Conservation (phyloP, 2,888 invertebrate species). For the Nephrotoma appendiculata region DNA sequence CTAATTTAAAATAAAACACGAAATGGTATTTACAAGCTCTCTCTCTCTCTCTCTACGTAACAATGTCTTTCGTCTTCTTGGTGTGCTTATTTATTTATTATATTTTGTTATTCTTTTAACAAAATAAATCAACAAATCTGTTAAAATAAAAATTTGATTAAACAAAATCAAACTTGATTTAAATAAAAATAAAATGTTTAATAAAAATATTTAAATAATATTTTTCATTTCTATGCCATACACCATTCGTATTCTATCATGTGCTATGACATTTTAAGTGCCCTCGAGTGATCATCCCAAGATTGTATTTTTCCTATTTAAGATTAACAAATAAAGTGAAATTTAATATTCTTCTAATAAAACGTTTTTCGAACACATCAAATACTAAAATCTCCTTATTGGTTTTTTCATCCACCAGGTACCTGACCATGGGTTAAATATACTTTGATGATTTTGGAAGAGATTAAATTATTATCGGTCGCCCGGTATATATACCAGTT, state of each 20-base stretch:
- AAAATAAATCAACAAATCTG: background rate
- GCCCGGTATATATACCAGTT: too few relatives aligned
- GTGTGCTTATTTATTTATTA: background rate
- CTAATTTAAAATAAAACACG: background rate
- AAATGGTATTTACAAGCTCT: background rate
- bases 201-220: background rate
- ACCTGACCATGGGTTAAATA: background rate
- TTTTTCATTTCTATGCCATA: background rate
- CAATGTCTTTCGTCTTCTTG: background rate
- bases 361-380: background rate
- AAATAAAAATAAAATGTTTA: background rate
- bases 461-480: background rate
- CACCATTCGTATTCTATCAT: background rate
- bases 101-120: background rate
- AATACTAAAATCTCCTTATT: background rate
- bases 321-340: background rate
- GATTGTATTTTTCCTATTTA: background rate
- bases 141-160: background rate
- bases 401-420: background rate
- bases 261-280: background rate
- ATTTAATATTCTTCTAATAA: background rate
- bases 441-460: background rate
- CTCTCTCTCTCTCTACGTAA: background rate
- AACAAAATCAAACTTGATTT: background rate
- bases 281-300: background rate